phyloP scores from a whole-genome alignment of 2,113 vertebrate species.

The Heloderma charlesbogerti region DNA sequence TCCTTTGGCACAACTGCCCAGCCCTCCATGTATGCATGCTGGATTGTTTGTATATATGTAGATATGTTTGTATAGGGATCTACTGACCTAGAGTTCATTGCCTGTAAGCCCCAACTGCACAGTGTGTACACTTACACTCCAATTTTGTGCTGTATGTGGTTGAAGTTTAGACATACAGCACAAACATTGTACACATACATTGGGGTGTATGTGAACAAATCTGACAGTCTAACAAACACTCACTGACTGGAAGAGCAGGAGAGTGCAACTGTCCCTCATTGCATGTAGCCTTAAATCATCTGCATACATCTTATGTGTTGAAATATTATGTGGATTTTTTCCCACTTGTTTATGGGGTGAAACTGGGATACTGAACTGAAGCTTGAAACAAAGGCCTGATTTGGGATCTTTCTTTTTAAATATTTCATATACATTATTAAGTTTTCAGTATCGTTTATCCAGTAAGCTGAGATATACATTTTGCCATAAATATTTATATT shows the following conservation, averaged over 20 bases:
- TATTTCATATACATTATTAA: not conserved
- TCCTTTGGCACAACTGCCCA: not conserved
- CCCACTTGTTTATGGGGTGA: not conserved
- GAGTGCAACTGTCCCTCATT: not conserved
- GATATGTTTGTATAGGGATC: not conserved
- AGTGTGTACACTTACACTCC: not conserved
- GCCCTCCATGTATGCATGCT: not conserved
- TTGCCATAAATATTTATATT: not conserved
- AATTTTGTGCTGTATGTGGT: not conserved
- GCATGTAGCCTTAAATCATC: not conserved
- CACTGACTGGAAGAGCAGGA: not conserved
- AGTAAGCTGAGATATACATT: not conserved
- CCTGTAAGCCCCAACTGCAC: not conserved
- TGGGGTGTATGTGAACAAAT: too few species aligned
- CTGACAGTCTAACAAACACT: not conserved
- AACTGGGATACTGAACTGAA: not conserved
- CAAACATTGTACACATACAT: too few species aligned
- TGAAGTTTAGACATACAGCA: not conserved
- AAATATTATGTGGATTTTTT: not conserved
- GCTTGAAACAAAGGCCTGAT: not conserved
- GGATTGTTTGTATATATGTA: not conserved
- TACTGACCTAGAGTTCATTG: not conserved
- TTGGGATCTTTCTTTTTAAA: not conserved
- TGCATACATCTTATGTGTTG: not conserved
- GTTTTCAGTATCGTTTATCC: not conserved